Percentiles rank a stretch among this genome's conserved stretches.
phyloP scores from a whole-genome alignment of 2,113 vertebrate genomes.

The Pseudorasbora parva region DNA sequence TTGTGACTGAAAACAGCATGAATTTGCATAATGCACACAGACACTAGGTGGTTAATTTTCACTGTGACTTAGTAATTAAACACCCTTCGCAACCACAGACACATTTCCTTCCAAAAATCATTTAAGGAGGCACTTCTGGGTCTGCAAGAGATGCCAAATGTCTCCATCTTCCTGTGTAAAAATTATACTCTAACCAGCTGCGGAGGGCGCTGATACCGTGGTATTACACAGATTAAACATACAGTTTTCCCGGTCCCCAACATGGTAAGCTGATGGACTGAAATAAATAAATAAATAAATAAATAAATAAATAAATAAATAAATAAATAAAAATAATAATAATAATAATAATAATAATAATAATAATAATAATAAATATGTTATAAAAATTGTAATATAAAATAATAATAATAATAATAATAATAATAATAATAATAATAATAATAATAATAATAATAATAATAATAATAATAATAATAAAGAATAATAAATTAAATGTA shows the following conservation, averaged over 20 bases:
- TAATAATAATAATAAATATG: not conserved
- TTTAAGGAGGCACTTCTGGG: conserved; percentile 70
- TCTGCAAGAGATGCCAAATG: conserved; percentile 56
- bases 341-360: not conserved
- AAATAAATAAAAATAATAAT: not conserved
- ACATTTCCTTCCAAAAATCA: conserved; percentile 76
- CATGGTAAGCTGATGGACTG: too few relatives aligned
- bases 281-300: not conserved
- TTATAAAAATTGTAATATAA: too few relatives aligned
- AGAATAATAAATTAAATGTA: not conserved
- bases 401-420: not conserved
- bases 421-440: not conserved
- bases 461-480: not conserved
- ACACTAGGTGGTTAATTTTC: conserved; percentile 74
- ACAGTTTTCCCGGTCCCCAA: too few relatives aligned
- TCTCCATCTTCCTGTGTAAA: conserved; percentile 49
- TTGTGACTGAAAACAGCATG: conserved; percentile 87
- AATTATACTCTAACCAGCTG: not conserved
- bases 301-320: not conserved
- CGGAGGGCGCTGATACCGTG: not conserved
- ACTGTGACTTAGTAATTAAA: conserved; percentile 80
- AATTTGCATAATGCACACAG: conserved; percentile 88
- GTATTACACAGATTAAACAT: not conserved
- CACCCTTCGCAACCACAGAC: conserved; percentile 80
- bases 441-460: too few relatives aligned